These are phyloP conservation scores for Mizuhopecten yessoensis DNA, from an alignment of 1,140 invertebrate species.

Conservation along the genomic window DNA sequence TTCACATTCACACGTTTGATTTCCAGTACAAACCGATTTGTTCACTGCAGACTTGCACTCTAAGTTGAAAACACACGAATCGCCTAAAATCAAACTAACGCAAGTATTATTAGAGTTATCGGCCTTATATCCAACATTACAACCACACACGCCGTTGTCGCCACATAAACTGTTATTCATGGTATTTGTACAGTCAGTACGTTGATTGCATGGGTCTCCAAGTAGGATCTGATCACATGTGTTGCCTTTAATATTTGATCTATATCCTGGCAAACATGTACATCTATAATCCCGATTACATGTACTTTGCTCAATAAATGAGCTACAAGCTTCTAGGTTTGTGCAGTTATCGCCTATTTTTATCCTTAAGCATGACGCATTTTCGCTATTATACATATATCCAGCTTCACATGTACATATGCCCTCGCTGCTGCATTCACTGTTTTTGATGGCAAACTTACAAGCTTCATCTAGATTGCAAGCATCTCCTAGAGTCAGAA, in stretches of 20 bases:
- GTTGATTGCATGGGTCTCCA: neutral
- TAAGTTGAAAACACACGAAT: neutral
- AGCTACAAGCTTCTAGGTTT: neutral
- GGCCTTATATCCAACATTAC: neutral
- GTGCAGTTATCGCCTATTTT: neutral
- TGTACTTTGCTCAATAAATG: neutral
- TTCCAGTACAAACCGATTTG: neutral
- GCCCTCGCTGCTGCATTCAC: neutral
- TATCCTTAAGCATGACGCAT: neutral
- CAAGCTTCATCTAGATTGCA: neutral
- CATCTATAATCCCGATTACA: neutral
- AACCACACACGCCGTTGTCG: neutral
- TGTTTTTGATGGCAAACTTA: neutral
- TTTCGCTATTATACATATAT: neutral
- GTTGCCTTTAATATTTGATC: neutral
- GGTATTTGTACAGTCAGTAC: neutral
- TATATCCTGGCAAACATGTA: neutral
- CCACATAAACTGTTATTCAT: neutral
- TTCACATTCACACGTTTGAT: neutral
- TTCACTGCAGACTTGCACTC: neutral
- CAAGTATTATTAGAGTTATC: neutral
- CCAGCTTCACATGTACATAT: constrained; percentile 43
- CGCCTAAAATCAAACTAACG: neutral
- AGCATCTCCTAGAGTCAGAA: neutral
- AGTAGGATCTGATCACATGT: neutral